A percentile compares a stretch with the other conserved stretches of the same genome.
Evolutionary conservation across 2,888 invertebrate genomes (phyloP).

Genomic region (Aspidiotus rigidus): DNA sequence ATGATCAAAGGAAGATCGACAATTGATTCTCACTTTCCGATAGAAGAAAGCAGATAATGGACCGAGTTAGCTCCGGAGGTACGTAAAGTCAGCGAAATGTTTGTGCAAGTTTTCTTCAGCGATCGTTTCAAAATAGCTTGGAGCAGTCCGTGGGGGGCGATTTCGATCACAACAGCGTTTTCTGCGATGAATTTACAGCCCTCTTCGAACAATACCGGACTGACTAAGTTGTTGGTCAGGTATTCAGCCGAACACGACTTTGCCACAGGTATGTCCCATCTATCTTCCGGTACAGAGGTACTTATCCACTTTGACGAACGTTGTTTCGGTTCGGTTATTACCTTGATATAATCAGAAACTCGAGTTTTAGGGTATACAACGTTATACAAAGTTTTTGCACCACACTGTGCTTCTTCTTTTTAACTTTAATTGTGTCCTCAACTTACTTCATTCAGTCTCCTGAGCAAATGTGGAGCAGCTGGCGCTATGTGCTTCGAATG

Average conservation of each 20-base stretch:
- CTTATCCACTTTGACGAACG: conserved; percentile 53
- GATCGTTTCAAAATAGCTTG: conserved; percentile 65
- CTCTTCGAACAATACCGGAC: conserved; percentile 64
- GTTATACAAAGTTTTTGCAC: neutral
- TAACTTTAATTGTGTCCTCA: neutral
- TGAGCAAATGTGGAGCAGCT: conserved; percentile 45
- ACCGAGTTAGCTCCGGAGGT: conserved; percentile 45
- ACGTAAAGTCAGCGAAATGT: conserved; percentile 65
- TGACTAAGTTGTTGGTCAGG: conserved; percentile 56
- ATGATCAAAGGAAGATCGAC: too few species aligned
- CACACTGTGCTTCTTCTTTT: too few species aligned
- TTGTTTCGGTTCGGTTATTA: conserved; percentile 42
- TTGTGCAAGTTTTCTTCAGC: conserved; percentile 50
- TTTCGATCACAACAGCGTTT: conserved; percentile 74
- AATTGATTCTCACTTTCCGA: conserved; percentile 52
- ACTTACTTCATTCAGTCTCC: conserved; percentile 43
- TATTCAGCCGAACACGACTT: conserved; percentile 54
- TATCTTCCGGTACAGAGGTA: conserved; percentile 52
- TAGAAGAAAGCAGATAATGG: conserved; percentile 51
- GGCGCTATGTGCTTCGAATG: conserved; percentile 43
- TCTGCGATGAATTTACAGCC: conserved; percentile 66
- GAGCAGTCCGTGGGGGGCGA: conserved; percentile 79
- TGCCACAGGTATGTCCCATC: conserved; percentile 51
- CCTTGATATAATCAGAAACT: conserved; percentile 5
- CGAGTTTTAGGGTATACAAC: too few species aligned